Percentiles rank a stretch among this genome's conserved stretches.
These are phyloP conservation scores for Sula dactylatra DNA, from an alignment of 2,113 vertebrate species.

Conservation along the genomic window DNA sequence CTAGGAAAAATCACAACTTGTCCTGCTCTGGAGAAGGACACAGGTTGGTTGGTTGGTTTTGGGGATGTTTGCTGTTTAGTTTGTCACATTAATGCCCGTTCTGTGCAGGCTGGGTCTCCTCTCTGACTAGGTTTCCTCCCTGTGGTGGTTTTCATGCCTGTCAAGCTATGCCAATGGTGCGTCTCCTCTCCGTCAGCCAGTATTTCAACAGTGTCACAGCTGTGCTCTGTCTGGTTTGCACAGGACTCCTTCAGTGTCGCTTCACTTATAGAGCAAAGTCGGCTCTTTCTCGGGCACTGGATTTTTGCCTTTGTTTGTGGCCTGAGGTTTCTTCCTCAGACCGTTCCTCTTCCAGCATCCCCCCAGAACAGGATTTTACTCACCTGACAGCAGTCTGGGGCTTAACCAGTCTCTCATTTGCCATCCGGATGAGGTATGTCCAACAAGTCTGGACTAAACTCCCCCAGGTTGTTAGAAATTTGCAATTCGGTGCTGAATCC, in stretches of 20 bases:
- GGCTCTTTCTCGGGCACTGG: not conserved
- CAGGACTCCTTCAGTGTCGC: not conserved
- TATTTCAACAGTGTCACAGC: not conserved
- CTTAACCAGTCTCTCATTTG: not conserved
- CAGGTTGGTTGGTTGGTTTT: not conserved
- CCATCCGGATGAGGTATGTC: not conserved
- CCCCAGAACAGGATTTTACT: constrained; percentile 33
- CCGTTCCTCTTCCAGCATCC: not conserved
- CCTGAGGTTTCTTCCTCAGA: not conserved
- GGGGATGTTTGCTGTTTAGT: not conserved
- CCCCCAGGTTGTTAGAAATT: not conserved
- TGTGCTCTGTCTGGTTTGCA: not conserved
- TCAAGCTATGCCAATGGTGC: not conserved
- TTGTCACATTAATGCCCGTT: not conserved
- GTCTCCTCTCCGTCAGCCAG: not conserved
- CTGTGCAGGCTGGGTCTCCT: not conserved
- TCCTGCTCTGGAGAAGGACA: constrained; percentile 10
- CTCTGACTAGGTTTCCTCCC: not conserved
- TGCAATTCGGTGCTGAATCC: not conserved
- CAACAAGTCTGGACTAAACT: not conserved
- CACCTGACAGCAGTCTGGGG: constrained; percentile 39
- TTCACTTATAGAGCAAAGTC: not conserved
- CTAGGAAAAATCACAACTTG: constrained; percentile 18
- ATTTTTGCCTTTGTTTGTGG: not conserved
- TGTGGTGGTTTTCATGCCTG: not conserved